phyloP scores from a whole-genome alignment of 2,113 vertebrate genomes.

The Cichladusa arquata region DNA sequence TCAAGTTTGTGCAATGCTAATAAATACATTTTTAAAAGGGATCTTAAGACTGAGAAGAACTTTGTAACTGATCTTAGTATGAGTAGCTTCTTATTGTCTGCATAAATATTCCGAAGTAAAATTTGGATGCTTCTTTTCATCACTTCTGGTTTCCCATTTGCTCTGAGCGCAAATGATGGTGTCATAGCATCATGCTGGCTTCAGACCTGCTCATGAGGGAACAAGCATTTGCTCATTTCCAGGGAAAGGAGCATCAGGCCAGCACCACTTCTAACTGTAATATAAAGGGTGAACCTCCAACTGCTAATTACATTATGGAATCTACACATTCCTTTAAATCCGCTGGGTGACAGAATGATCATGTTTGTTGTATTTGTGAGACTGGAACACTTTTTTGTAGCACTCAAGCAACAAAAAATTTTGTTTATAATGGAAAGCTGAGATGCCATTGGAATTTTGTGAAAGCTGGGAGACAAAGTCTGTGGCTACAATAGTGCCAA shows the following conservation, averaged over 20 bases:
- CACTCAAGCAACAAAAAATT: neutral
- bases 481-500: neutral
- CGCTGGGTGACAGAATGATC: neutral
- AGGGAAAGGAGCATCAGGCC: neutral
- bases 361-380: neutral
- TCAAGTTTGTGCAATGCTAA: constrained; percentile 10
- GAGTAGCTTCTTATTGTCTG: neutral
- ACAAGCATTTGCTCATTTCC: neutral
- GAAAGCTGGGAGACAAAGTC: neutral
- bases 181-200: neutral
- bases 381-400: neutral
- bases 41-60: constrained; percentile 4
- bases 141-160: neutral
- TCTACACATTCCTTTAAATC: neutral
- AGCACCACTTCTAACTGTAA: neutral
- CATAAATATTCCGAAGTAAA: neutral
- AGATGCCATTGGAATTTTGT: neutral
- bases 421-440: neutral
- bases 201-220: neutral
- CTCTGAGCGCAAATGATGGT: neutral
- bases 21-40: neutral
- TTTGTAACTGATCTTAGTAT: neutral
- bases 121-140: neutral
- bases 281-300: neutral
- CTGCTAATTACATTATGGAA: neutral